A percentile compares a stretch with the other conserved stretches of the same genome.
Evolutionary conservation across 2,888 invertebrate genomes (phyloP).

Genomic region (Isotomurus palustris): DNA sequence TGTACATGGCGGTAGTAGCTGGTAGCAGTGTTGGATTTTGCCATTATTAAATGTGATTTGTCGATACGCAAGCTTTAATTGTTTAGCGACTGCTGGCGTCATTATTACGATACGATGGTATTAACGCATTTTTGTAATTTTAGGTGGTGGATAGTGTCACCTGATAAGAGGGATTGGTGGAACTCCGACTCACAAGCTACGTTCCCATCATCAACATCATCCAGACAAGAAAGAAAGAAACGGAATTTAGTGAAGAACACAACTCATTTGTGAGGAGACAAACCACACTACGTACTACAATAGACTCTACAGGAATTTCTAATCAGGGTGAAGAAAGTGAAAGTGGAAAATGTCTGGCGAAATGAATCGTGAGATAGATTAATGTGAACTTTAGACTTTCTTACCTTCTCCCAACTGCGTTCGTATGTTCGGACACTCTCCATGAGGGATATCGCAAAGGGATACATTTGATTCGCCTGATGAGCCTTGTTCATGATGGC

Average conservation of each 20-base stretch:
- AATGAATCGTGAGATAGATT: not conserved
- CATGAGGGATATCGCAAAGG: constrained; percentile 96
- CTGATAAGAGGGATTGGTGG: constrained; percentile 15
- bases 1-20: too few relatives aligned
- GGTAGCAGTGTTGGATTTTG: too few relatives aligned
- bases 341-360: not conserved
- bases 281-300: not conserved
- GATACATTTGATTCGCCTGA: constrained; percentile 96
- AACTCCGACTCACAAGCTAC: constrained; percentile 40
- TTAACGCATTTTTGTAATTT: too few relatives aligned
- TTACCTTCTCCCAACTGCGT: constrained; percentile 92
- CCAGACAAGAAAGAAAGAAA: not conserved
- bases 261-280: not conserved
- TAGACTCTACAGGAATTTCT: too few relatives aligned
- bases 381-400: constrained; percentile 26
- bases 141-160: too few relatives aligned
- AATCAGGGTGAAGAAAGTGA: too few relatives aligned
- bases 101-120: too few relatives aligned
- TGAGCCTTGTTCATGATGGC: constrained; percentile 99
- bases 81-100: too few relatives aligned
- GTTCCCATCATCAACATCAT: not conserved
- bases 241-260: not conserved
- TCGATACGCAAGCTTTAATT: too few relatives aligned
- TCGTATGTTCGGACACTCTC: constrained; percentile 97
- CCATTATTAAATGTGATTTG: too few relatives aligned